phyloP scores from a whole-genome alignment of 2,797 vertebrate species.

The Telmatherina bonti region DNA sequence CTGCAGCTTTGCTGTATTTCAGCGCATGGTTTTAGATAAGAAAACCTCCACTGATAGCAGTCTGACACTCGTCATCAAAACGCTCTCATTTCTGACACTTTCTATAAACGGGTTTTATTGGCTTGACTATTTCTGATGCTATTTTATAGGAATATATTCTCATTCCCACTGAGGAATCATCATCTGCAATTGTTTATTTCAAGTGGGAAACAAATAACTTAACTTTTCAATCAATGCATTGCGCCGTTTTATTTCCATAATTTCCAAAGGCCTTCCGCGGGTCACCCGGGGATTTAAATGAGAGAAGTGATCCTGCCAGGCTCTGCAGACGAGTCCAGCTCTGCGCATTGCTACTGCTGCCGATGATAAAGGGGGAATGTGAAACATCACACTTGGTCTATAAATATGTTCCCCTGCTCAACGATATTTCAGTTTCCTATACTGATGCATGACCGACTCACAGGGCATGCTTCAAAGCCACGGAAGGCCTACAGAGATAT shows the following conservation, averaged over 20 bases:
- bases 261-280: constrained; percentile 40
- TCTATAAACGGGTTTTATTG: constrained; percentile 6
- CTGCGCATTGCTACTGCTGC: constrained; percentile 41
- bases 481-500: constrained; percentile 30
- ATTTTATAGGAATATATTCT: neutral
- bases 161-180: neutral
- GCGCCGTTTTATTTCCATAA: neutral
- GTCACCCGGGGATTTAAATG: constrained; percentile 32
- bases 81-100: constrained; percentile 4
- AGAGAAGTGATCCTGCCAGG: constrained; percentile 27
- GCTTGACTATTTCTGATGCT: constrained; percentile 5
- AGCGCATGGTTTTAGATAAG: constrained; percentile 28
- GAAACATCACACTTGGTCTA: constrained; percentile 81
- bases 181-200: neutral
- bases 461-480: constrained; percentile 42
- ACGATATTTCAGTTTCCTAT: constrained; percentile 65
- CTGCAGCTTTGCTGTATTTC: constrained; percentile 17
- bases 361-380: constrained; percentile 78
- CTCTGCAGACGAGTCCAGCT: constrained; percentile 38
- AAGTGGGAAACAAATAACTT: neutral
- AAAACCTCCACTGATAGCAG: constrained; percentile 19
- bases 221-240: too few species aligned
- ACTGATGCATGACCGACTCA: constrained; percentile 41
- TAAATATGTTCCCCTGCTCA: constrained; percentile 68
- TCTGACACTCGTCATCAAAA: neutral